Conservation (phyloP, 1,140 invertebrate genomes). For the Drosophila tropicalis region DNA sequence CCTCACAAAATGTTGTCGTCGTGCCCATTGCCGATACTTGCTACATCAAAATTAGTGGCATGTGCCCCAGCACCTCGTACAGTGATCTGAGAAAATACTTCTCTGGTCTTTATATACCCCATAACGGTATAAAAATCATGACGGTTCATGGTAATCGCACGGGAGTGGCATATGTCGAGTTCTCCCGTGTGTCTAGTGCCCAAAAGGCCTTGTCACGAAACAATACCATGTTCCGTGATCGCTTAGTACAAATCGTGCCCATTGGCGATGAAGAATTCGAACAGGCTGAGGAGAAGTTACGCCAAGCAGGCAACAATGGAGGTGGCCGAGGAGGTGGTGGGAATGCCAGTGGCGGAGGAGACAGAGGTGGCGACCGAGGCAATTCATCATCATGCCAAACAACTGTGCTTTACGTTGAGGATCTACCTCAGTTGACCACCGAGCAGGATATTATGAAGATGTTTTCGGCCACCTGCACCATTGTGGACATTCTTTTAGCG, state of each 20-base stretch:
- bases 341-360: not conserved
- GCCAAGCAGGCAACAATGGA: constrained; percentile 20
- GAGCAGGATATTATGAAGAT: constrained; percentile 91
- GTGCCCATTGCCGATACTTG: constrained; percentile 77
- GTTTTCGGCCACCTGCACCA: constrained; percentile 87
- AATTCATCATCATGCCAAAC: constrained; percentile 57
- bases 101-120: constrained; percentile 89
- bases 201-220: constrained; percentile 87
- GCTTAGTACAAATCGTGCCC: constrained; percentile 70
- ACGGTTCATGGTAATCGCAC: constrained; percentile 90
- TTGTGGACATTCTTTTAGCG: constrained; percentile 88
- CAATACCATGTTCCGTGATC: constrained; percentile 86
- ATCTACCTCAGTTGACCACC: constrained; percentile 89
- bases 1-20: not conserved
- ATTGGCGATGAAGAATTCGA: constrained; percentile 73
- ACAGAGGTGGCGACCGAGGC: constrained; percentile 13
- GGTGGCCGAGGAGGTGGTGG: constrained; percentile 14
- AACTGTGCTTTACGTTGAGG: constrained; percentile 87
- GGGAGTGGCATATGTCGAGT: constrained; percentile 92
- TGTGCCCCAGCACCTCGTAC: constrained; percentile 88
- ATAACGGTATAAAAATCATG: constrained; percentile 93
- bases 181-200: constrained; percentile 87
- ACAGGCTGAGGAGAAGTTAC: constrained; percentile 57
- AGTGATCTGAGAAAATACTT: constrained; percentile 92
- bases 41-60: constrained; percentile 89